Evolutionary conservation across 2,797 vertebrate genomes (phyloP).

Genomic region (Notolabrus celidotus): DNA sequence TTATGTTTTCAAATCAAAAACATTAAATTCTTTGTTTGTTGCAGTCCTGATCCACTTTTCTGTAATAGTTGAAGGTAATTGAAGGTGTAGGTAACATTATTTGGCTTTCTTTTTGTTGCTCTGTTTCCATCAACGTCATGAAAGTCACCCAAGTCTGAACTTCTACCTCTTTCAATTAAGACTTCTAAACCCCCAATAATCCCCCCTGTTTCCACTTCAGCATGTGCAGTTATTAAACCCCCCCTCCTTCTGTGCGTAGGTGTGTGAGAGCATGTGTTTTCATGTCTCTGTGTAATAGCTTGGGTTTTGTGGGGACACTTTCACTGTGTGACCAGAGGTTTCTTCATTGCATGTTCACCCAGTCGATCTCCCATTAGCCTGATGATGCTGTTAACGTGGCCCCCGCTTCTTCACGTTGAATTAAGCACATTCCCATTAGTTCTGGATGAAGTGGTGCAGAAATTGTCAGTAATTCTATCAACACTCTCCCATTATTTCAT

Average conservation of each 20-base stretch:
- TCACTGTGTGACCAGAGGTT: constrained; percentile 18
- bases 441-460: constrained; percentile 25
- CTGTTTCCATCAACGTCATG: too few species aligned
- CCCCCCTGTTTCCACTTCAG: not conserved
- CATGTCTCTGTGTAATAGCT: not conserved
- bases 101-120: too few species aligned
- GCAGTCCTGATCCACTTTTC: too few species aligned
- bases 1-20: too few species aligned
- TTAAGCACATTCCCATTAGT: constrained; percentile 44
- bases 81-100: too few species aligned
- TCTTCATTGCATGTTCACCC: constrained; percentile 8
- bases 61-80: too few species aligned
- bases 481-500: constrained; percentile 3
- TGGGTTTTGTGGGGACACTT: not conserved
- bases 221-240: not conserved
- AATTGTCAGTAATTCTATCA: constrained; percentile 25
- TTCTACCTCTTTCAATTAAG: too few species aligned
- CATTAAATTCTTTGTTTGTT: too few species aligned
- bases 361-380: constrained; percentile 25
- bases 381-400: constrained; percentile 39
- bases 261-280: constrained; percentile 1
- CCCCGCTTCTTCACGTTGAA: constrained; percentile 29
- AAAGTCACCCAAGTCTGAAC: not conserved
- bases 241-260: not conserved
- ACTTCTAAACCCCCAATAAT: too few species aligned